These are phyloP conservation scores for Syngnathus scovelli DNA, from an alignment of 2,113 vertebrate species.

Conservation along the genomic window DNA sequence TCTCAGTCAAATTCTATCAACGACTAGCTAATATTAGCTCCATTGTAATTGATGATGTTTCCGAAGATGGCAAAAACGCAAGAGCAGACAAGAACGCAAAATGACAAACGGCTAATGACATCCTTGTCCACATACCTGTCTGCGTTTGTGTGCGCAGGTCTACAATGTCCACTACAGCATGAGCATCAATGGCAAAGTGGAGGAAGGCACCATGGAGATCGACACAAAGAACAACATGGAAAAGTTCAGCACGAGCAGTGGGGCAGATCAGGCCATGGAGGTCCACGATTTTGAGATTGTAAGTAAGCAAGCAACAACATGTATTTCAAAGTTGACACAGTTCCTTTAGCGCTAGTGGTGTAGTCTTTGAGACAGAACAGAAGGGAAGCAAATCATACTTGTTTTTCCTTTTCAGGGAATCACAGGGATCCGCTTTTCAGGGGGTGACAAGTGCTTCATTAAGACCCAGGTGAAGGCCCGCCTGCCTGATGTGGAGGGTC, in stretches of 20 bases:
- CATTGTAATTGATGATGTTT: too few species aligned
- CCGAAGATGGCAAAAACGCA: too few species aligned
- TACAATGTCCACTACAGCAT: constrained; percentile 94
- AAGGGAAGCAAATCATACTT: not conserved
- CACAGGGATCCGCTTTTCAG: constrained; percentile 89
- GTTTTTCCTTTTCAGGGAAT: constrained; percentile 73
- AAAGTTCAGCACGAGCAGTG: constrained; percentile 85
- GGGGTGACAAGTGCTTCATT: constrained; percentile 91
- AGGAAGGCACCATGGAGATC: constrained; percentile 92
- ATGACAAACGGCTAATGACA: too few species aligned
- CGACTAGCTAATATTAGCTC: too few species aligned
- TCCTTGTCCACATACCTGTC: constrained; percentile 11
- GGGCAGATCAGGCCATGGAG: constrained; percentile 83
- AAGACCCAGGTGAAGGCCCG: constrained; percentile 87
- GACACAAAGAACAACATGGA: constrained; percentile 86
- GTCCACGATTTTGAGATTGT: constrained; percentile 93
- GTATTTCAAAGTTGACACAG: not conserved
- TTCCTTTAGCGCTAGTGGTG: too few species aligned
- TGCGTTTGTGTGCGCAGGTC: constrained; percentile 67
- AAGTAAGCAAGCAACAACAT: constrained; percentile 54
- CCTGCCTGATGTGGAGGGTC: constrained; percentile 77
- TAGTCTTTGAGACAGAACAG: not conserved
- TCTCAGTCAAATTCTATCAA: too few species aligned
- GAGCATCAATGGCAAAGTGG: constrained; percentile 93
- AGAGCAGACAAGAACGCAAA: too few species aligned